A percentile compares a stretch with the other conserved stretches of the same genome.
phyloP scores from a whole-genome alignment of 2,888 invertebrate species.

The Raillietiella orientalis region DNA sequence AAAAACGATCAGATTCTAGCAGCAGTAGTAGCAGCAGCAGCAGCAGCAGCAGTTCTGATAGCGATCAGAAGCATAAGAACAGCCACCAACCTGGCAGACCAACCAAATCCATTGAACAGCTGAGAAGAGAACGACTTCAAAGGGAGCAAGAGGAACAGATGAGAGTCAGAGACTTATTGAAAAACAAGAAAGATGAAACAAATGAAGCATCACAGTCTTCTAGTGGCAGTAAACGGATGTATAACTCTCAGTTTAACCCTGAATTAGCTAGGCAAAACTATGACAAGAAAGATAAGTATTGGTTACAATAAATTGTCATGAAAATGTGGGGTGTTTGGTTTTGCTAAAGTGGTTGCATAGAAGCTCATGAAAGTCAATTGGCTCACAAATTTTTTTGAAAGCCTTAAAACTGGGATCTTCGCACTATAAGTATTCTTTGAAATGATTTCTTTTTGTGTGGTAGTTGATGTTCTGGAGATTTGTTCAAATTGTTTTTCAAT shows the following conservation, averaged over 20 bases:
- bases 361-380: no score
- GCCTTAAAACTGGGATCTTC: no score
- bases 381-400: no score
- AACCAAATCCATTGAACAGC: conserved; percentile 20
- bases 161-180: conserved; percentile 27
- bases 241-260: conserved; percentile 91
- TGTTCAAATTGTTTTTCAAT: no score
- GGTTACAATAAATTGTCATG: conserved; percentile 6
- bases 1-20: conserved; percentile 5
- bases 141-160: conserved; percentile 45
- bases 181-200: background rate
- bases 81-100: conserved; percentile 4
- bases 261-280: conserved; percentile 14
- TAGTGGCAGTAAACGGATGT: conserved; percentile 29
- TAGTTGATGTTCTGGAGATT: no score
- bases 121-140: conserved; percentile 40
- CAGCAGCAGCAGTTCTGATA: conserved; percentile 9
- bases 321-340: no score
- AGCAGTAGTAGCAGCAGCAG: conserved; percentile 1
- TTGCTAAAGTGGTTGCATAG: no score
- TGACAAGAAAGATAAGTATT: conserved; percentile 7
- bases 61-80: conserved; percentile 10
- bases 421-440: no score
- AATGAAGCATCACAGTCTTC: background rate
- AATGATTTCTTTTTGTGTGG: no score